These are phyloP conservation scores for Chroicocephalus ridibundus DNA, from an alignment of 2,113 vertebrate species.

Conservation along the genomic window DNA sequence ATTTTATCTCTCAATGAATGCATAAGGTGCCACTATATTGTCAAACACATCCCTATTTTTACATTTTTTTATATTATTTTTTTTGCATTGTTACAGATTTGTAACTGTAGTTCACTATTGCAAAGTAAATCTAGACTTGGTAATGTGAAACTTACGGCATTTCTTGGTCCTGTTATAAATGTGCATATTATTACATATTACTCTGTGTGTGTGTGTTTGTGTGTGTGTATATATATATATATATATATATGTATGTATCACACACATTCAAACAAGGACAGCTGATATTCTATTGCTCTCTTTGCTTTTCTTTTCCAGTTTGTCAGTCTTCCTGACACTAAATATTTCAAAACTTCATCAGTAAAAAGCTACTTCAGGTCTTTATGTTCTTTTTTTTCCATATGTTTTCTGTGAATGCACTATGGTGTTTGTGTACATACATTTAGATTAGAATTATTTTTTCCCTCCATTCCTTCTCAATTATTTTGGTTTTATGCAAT, in stretches of 20 bases:
- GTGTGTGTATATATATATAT: no score
- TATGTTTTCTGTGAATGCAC: neutral
- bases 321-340: neutral
- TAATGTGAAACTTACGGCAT: neutral
- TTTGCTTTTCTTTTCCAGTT: neutral
- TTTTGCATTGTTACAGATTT: neutral
- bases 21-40: neutral
- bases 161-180: neutral
- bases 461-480: neutral
- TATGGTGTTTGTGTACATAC: neutral
- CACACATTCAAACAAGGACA: neutral
- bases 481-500: neutral
- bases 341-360: neutral
- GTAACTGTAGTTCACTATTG: neutral
- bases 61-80: no score
- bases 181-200: neutral
- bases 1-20: neutral
- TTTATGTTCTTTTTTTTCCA: neutral
- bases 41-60: neutral
- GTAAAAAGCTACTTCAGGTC: neutral
- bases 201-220: neutral
- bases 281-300: neutral
- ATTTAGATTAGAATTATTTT: neutral
- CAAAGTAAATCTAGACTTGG: neutral
- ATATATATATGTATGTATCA: neutral